Conservation (phyloP, 1,140 invertebrate genomes). For the Amyelois transitella region DNA sequence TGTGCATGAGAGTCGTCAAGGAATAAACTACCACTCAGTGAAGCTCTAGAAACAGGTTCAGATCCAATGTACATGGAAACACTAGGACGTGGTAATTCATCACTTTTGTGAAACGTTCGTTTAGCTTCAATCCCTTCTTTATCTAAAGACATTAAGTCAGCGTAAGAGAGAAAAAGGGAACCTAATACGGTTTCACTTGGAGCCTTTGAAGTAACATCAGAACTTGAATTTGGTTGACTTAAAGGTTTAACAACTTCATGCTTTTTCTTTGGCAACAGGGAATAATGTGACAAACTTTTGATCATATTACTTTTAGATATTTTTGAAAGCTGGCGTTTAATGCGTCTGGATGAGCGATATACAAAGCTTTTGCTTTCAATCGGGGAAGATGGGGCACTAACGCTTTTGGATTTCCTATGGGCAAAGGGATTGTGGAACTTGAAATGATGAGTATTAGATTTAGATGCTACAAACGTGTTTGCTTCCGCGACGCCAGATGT, state of each 20-base stretch:
- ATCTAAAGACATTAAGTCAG: constrained; percentile 55
- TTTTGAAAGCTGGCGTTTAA: constrained; percentile 56
- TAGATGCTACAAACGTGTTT: constrained; percentile 43
- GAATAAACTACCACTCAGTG: constrained; percentile 50
- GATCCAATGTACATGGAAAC: constrained; percentile 67
- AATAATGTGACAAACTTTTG: constrained; percentile 65
- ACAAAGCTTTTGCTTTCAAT: constrained; percentile 58
- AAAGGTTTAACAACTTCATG: constrained; percentile 36
- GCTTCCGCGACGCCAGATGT: background rate
- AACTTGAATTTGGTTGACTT: constrained; percentile 51
- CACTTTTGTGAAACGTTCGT: constrained; percentile 49
- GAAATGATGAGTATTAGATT: constrained; percentile 39
- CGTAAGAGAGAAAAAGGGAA: constrained; percentile 61
- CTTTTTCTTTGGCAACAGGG: constrained; percentile 57
- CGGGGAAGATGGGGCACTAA: constrained; percentile 61
- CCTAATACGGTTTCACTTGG: constrained; percentile 63
- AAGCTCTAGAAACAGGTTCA: constrained; percentile 56
- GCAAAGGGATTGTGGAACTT: constrained; percentile 61
- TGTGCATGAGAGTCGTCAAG: constrained; percentile 36
- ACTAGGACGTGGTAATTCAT: constrained; percentile 43
- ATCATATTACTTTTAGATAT: constrained; percentile 64
- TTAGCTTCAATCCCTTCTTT: constrained; percentile 35
- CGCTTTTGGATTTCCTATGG: constrained; percentile 55
- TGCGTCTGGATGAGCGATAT: constrained; percentile 59
- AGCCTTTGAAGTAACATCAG: constrained; percentile 48